Evolutionary conservation across 2,797 vertebrate species (phyloP).

Genomic region (Gobionotothen gibberifrons): DNA sequence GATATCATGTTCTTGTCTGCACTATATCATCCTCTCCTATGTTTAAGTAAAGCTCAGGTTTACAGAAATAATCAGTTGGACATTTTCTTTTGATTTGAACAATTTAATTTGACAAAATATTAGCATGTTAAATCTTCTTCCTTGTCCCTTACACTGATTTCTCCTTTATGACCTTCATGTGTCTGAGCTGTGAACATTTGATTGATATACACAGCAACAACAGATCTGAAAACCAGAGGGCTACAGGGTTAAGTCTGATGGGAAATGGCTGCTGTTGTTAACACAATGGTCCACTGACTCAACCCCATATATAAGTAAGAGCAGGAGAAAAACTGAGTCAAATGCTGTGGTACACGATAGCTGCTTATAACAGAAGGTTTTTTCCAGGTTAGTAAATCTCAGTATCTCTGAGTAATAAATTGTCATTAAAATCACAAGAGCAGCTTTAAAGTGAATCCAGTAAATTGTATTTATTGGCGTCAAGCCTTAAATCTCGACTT

Average conservation of each 20-base stretch:
- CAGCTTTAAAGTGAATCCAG: background rate
- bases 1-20: slow-evolving; percentile 46
- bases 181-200: slow-evolving; percentile 29
- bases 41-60: slow-evolving; percentile 49
- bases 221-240: slow-evolving; percentile 28
- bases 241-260: slow-evolving; percentile 37
- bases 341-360: background rate
- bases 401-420: background rate
- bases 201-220: slow-evolving; percentile 39
- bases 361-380: background rate
- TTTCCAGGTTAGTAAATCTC: background rate
- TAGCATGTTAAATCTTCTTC: background rate
- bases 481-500: background rate
- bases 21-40: slow-evolving; percentile 26
- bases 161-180: slow-evolving; percentile 54
- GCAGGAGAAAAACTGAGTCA: slow-evolving; percentile 23
- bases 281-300: slow-evolving; percentile 27
- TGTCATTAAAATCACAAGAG: slow-evolving; percentile 3
- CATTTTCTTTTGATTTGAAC: background rate
- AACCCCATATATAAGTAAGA: slow-evolving; percentile 13
- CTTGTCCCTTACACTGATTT: slow-evolving; percentile 18
- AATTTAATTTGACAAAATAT: slow-evolving; percentile 29
- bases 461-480: background rate
- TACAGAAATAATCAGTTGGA: slow-evolving; percentile 12
- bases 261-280: slow-evolving; percentile 42